Conservation (phyloP, 1,140 invertebrate species). For the Bombus confusus region DNA sequence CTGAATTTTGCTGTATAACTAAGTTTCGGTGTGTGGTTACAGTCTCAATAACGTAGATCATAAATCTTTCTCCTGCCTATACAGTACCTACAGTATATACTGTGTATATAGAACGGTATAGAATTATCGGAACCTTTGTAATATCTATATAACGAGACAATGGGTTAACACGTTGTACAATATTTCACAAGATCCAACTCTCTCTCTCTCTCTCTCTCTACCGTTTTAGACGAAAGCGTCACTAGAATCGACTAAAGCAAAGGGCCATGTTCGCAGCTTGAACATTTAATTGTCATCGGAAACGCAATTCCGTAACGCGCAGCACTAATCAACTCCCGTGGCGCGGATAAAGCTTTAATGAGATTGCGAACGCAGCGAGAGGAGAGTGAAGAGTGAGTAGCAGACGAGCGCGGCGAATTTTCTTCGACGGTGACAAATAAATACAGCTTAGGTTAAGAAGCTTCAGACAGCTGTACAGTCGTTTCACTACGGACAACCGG, state of each 20-base stretch:
- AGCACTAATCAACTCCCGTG: conserved; percentile 44
- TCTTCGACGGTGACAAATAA: conserved; percentile 62
- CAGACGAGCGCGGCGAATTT: conserved; percentile 31
- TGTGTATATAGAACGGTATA: not conserved
- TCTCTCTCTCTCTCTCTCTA: not conserved
- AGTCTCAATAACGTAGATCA: not conserved
- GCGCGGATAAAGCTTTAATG: conserved; percentile 46
- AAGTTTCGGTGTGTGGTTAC: not conserved
- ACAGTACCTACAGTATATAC: not conserved
- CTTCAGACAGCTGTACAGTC: conserved; percentile 55
- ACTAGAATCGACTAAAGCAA: not conserved
- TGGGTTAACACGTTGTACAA: not conserved
- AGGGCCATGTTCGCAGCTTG: conserved; percentile 7
- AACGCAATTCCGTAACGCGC: conserved; percentile 45
- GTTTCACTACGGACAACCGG: conserved; percentile 56
- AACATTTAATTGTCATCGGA: conserved; percentile 48
- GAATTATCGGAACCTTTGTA: not conserved
- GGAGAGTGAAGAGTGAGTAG: not conserved
- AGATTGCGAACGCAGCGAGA: conserved; percentile 31
- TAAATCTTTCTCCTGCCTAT: not conserved
- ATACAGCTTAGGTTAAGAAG: conserved; percentile 60
- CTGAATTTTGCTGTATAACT: not conserved
- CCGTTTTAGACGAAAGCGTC: not conserved
- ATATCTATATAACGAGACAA: not conserved
- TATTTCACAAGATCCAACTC: no score